Conservation (phyloP, 2,888 invertebrate species). For the Orthosia cruda region DNA sequence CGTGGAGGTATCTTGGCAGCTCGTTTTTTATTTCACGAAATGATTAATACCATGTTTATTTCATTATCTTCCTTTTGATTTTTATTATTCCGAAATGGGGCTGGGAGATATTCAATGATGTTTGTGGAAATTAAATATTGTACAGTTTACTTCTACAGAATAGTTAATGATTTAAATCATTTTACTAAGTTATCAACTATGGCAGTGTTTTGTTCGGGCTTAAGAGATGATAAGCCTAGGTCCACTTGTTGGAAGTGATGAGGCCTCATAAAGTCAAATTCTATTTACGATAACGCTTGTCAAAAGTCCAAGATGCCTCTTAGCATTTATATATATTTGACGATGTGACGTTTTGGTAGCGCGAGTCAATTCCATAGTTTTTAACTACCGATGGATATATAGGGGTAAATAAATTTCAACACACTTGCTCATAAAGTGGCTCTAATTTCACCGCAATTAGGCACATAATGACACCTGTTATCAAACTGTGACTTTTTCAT, state of each 20-base stretch:
- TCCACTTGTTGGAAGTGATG: too few species aligned
- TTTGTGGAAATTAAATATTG: constrained; percentile 11
- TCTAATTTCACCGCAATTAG: too few species aligned
- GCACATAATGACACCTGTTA: too few species aligned
- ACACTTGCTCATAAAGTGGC: too few species aligned
- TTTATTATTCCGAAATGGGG: constrained; percentile 20
- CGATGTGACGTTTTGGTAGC: neutral
- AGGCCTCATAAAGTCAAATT: neutral
- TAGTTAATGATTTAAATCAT: too few species aligned
- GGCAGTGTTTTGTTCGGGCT: neutral
- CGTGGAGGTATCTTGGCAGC: constrained; percentile 56
- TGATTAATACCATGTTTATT: constrained; percentile 55
- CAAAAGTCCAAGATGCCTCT: neutral
- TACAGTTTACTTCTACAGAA: neutral
- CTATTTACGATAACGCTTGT: neutral
- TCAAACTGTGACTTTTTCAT: too few species aligned
- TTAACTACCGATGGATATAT: too few species aligned
- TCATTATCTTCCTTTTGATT: constrained; percentile 44
- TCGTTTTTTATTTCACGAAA: constrained; percentile 47
- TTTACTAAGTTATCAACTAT: neutral
- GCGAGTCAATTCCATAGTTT: neutral
- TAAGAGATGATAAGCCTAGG: too few species aligned
- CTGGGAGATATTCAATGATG: neutral
- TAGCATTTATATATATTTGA: too few species aligned
- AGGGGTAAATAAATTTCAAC: too few species aligned